A percentile compares a stretch with the other conserved stretches of the same genome.
Conservation (phyloP, 2,888 invertebrate genomes). For the Athalia rosae region DNA sequence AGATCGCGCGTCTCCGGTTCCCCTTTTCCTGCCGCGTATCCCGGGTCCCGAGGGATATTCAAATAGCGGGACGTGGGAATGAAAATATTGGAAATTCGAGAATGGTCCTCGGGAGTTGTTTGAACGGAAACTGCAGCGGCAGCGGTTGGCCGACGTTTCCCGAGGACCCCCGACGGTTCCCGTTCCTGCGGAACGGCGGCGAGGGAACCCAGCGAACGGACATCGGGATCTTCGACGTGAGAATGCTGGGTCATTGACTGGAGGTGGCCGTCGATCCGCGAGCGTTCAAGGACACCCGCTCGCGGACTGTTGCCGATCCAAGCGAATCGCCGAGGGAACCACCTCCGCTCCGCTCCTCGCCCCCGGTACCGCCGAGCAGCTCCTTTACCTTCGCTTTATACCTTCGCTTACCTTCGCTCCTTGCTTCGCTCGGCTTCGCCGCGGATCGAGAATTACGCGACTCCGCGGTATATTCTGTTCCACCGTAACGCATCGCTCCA, state of each 20-base stretch:
- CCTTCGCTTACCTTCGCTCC: slow-evolving; percentile 62
- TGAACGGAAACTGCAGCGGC: slow-evolving; percentile 35
- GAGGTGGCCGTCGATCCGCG: slow-evolving; percentile 71
- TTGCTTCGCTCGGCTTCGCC: slow-evolving; percentile 43
- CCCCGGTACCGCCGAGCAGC: neutral
- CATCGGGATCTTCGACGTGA: slow-evolving; percentile 60
- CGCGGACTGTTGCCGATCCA: slow-evolving; percentile 47
- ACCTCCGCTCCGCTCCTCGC: slow-evolving; percentile 56
- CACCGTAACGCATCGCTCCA: neutral
- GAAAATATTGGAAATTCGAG: slow-evolving; percentile 38
- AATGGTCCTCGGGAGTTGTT: slow-evolving; percentile 23
- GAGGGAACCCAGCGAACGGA: slow-evolving; percentile 29
- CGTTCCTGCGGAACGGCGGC: slow-evolving; percentile 22
- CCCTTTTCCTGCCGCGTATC: neutral
- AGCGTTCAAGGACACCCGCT: slow-evolving; percentile 72
- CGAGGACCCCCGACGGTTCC: slow-evolving; percentile 40
- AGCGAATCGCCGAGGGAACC: slow-evolving; percentile 39
- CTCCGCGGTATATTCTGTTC: neutral
- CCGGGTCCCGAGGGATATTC: slow-evolving; percentile 28
- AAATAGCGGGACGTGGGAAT: slow-evolving; percentile 45
- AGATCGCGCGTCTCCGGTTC: slow-evolving; percentile 10
- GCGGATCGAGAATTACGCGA: neutral
- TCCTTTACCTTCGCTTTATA: slow-evolving; percentile 57
- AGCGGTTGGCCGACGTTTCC: slow-evolving; percentile 24
- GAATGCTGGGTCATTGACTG: slow-evolving; percentile 72